phyloP scores from a whole-genome alignment of 2,888 invertebrate species.

The Trachelus troglodyta region DNA sequence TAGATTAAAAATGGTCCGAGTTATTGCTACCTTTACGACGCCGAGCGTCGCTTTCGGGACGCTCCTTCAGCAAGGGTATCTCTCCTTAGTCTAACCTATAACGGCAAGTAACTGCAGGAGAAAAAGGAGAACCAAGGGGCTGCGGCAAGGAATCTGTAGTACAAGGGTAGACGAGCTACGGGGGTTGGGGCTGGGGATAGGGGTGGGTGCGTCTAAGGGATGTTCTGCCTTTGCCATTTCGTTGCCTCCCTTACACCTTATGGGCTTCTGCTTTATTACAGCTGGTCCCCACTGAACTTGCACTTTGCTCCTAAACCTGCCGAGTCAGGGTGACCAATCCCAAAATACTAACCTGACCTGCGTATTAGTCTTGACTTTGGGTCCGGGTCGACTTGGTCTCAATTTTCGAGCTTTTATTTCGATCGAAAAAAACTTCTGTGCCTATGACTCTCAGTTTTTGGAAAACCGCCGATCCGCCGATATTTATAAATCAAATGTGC shows the following conservation, averaged over 20 bases:
- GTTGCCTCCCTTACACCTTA: neutral
- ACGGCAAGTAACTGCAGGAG: neutral
- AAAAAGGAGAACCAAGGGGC: neutral
- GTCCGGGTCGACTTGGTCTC: neutral
- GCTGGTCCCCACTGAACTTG: neutral
- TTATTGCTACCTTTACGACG: slow-evolving; percentile 1
- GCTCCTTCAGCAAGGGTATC: neutral
- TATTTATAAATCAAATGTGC: no score
- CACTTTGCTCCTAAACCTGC: neutral
- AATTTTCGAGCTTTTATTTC: no score
- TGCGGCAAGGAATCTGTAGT: neutral
- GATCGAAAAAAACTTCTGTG: no score
- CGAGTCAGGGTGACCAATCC: neutral
- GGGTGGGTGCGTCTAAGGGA: neutral
- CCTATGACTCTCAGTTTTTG: no score
- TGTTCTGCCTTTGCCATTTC: neutral
- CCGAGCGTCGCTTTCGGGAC: neutral
- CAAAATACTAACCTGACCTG: neutral
- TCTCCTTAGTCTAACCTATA: neutral
- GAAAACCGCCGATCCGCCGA: no score
- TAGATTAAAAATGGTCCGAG: neutral
- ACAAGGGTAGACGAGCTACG: neutral
- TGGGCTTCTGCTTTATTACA: neutral
- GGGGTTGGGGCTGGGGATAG: neutral
- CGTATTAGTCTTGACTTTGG: neutral